A percentile compares a stretch with the other conserved stretches of the same genome.
phyloP scores from a whole-genome alignment of 2,797 vertebrate species.

The Eptatretus atami region DNA sequence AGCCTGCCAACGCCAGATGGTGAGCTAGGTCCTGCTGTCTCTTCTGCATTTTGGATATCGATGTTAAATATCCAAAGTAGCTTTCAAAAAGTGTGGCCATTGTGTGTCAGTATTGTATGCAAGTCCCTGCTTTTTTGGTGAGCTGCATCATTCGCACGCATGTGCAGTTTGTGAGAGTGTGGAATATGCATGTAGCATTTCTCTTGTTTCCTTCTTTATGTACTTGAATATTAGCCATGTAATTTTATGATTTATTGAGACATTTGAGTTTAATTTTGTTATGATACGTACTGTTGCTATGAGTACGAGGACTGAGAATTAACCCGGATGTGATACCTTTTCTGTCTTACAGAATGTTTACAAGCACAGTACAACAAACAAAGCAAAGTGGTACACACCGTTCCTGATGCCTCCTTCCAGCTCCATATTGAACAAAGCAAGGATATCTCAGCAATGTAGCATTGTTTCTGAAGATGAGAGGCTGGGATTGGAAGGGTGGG shows the following conservation, averaged over 20 bases:
- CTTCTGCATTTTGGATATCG: too few species aligned
- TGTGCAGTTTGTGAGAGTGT: too few species aligned
- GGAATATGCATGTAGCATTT: background rate
- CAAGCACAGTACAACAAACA: slow-evolving; percentile 68
- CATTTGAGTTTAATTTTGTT: background rate
- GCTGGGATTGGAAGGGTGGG: too few species aligned
- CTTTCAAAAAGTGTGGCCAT: too few species aligned
- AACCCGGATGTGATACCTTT: background rate
- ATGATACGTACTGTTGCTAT: too few species aligned
- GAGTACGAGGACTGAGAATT: background rate
- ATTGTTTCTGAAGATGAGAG: too few species aligned
- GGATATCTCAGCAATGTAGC: slow-evolving; percentile 57
- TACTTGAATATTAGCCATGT: background rate
- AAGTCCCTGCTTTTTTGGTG: too few species aligned
- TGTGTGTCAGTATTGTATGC: too few species aligned
- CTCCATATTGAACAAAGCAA: slow-evolving; percentile 62
- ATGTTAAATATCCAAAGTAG: too few species aligned
- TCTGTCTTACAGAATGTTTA: slow-evolving; percentile 36
- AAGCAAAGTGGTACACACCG: slow-evolving; percentile 53
- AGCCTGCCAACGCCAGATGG: too few species aligned
- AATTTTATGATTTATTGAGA: background rate
- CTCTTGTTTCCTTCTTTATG: background rate
- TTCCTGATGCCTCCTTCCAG: slow-evolving; percentile 52
- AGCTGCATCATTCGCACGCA: too few species aligned
- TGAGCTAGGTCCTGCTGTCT: too few species aligned